Conservation (phyloP, 2,797 vertebrate genomes). For the Leptodactylus fallax region DNA sequence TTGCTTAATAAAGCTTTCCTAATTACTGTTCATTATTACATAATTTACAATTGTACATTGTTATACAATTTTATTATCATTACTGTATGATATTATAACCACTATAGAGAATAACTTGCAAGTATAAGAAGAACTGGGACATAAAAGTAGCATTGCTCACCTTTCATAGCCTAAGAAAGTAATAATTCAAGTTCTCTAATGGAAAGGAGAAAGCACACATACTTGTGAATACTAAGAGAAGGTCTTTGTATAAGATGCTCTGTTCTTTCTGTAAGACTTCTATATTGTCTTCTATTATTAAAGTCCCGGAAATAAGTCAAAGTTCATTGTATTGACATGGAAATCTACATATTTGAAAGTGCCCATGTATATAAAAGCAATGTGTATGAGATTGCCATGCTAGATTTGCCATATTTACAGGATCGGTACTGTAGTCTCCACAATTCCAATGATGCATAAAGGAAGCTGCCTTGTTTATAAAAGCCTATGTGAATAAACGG, state of each 20-base stretch:
- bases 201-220: not conserved
- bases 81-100: too few relatives aligned
- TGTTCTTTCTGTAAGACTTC: not conserved
- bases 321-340: not conserved
- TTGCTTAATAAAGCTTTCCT: too few relatives aligned
- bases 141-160: too few relatives aligned
- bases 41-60: too few relatives aligned
- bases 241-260: not conserved
- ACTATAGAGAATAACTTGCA: too few relatives aligned
- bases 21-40: too few relatives aligned
- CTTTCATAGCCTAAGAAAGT: too few relatives aligned
- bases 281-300: not conserved
- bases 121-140: too few relatives aligned
- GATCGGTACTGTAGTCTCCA: conserved; percentile 17
- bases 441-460: conserved; percentile 46
- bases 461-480: conserved; percentile 54
- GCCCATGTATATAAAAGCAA: conserved; percentile 18
- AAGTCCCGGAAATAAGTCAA: not conserved
- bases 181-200: not conserved
- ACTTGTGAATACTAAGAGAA: not conserved
- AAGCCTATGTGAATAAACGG: conserved; percentile 36
- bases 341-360: conserved; percentile 5
- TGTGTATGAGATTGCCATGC: conserved; percentile 11
- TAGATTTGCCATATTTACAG: conserved; percentile 15
- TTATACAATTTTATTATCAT: too few relatives aligned